A percentile compares a stretch with the other conserved stretches of the same genome.
phyloP scores from a whole-genome alignment of 2,888 invertebrate genomes.

The Monopis laevigella region DNA sequence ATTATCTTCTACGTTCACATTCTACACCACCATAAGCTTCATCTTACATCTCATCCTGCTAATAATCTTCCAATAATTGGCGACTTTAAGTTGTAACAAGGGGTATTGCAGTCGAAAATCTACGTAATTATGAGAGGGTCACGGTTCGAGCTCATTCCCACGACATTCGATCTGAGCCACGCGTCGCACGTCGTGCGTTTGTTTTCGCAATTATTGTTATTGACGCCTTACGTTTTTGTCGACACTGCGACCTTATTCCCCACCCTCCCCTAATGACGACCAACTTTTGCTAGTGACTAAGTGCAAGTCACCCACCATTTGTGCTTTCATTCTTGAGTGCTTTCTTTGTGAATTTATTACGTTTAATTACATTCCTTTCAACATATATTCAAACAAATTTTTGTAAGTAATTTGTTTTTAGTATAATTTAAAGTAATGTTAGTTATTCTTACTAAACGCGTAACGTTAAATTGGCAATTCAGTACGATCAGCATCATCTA shows the following conservation, averaged over 20 bases:
- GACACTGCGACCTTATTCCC: background rate
- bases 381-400: too few species aligned
- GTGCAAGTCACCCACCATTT: too few species aligned
- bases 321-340: too few species aligned
- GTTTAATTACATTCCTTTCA: too few species aligned
- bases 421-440: too few species aligned
- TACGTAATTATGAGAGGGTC: constrained; percentile 8
- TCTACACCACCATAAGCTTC: too few species aligned
- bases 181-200: constrained; percentile 12
- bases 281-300: constrained; percentile 11
- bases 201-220: constrained; percentile 16
- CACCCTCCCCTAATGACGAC: constrained; percentile 9
- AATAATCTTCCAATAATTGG: constrained; percentile 7
- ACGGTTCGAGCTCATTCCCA: constrained; percentile 11
- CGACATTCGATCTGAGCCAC: constrained; percentile 14
- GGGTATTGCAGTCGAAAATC: constrained; percentile 4
- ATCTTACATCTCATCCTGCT: too few species aligned
- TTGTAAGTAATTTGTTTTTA: too few species aligned
- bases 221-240: constrained; percentile 13
- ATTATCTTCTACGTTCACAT: too few species aligned
- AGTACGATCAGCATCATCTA: background rate
- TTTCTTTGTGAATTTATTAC: too few species aligned
- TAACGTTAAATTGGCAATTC: background rate
- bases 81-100: constrained; percentile 7
- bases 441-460: too few species aligned